Percentiles rank a stretch among this genome's conserved stretches.
These are phyloP conservation scores for Danaus melanippus DNA, from an alignment of 1,140 invertebrate genomes.

Conservation along the genomic window DNA sequence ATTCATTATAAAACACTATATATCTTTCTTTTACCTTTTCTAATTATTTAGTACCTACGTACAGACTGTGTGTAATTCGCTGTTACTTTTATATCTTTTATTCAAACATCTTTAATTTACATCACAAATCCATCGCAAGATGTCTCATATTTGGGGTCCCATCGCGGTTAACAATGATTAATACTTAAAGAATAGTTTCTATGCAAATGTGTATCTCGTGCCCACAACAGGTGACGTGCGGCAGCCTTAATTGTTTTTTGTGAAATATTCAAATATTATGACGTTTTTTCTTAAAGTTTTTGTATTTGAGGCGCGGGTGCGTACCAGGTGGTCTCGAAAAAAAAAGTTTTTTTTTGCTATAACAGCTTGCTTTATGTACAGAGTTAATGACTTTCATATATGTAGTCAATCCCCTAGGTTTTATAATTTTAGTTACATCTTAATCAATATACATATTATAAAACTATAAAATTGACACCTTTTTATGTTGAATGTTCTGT, in stretches of 20 bases:
- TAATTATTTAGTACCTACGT: not conserved
- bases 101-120: constrained; percentile 1
- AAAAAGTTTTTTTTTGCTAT: constrained; percentile 45
- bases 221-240: constrained; percentile 65
- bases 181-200: constrained; percentile 37
- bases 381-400: constrained; percentile 17
- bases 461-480: too few species aligned
- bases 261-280: constrained; percentile 71
- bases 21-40: too few species aligned
- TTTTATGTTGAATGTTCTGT: too few species aligned
- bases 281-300: constrained; percentile 61
- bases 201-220: constrained; percentile 68
- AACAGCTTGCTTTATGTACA: constrained; percentile 50
- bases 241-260: constrained; percentile 69
- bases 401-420: constrained; percentile 9
- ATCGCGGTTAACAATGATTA: constrained; percentile 20
- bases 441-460: too few species aligned
- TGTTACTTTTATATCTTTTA: not conserved
- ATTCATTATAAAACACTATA: too few species aligned
- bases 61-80: constrained; percentile 1
- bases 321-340: constrained; percentile 63
- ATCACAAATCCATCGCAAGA: constrained; percentile 12
- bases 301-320: constrained; percentile 51
- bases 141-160: constrained; percentile 12
- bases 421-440: too few species aligned